Evolutionary conservation across 2,113 vertebrate genomes (phyloP).

Genomic region (Bombycilla garrulus): DNA sequence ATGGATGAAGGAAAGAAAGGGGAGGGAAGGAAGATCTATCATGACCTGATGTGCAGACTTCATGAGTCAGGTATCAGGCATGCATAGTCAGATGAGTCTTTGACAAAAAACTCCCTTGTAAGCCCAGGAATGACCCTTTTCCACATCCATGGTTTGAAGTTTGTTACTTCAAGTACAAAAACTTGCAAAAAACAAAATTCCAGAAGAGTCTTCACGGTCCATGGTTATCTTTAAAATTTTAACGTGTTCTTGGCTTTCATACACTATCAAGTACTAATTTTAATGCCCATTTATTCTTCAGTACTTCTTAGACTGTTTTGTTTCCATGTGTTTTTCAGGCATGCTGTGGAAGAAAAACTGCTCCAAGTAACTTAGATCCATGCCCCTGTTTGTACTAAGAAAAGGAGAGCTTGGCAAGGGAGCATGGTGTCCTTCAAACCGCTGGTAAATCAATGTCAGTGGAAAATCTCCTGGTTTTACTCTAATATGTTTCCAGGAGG

Average conservation of each 20-base stretch:
- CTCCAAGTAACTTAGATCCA: neutral
- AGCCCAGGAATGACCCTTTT: neutral
- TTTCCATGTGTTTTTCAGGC: neutral
- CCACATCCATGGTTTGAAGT: neutral
- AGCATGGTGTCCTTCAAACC: neutral
- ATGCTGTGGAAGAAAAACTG: neutral
- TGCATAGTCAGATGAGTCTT: neutral
- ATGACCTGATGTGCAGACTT: neutral
- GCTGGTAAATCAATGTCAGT: neutral
- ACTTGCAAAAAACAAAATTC: neutral
- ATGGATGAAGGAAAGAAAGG: neutral
- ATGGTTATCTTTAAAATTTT: neutral
- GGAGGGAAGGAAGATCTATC: neutral
- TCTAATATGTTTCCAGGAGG: neutral
- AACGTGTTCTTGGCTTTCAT: neutral
- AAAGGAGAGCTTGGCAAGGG: neutral
- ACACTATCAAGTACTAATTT: neutral
- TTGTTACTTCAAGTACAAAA: neutral
- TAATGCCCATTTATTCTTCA: neutral
- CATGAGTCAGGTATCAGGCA: neutral
- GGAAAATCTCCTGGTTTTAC: neutral
- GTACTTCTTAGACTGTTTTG: neutral
- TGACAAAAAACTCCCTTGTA: neutral
- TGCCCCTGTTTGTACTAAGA: neutral
- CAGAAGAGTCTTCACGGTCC: neutral